Conservation (phyloP, 2,888 invertebrate genomes). For the Trilocha varians region DNA sequence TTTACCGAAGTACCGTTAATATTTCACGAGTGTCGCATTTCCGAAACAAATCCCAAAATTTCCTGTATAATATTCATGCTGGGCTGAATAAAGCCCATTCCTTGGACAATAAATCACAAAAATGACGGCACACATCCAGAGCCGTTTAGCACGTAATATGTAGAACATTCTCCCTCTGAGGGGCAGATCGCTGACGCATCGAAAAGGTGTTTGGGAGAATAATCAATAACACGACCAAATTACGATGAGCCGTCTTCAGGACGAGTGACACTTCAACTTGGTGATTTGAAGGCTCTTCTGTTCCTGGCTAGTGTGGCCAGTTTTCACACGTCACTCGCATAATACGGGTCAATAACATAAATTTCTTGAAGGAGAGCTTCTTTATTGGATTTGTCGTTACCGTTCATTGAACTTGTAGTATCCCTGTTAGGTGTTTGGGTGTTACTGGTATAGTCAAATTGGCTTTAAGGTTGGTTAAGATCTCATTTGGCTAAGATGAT, state of each 20-base stretch:
- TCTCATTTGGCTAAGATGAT: too few relatives aligned
- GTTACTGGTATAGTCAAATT: too few relatives aligned
- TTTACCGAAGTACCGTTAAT: not conserved
- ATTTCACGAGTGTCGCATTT: not conserved
- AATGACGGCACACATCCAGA: conserved; percentile 37
- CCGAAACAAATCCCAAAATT: not conserved
- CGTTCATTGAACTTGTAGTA: conserved; percentile 50
- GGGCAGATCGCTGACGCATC: conserved; percentile 56
- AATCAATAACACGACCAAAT: conserved; percentile 56
- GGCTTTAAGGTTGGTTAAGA: too few relatives aligned
- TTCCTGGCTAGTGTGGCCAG: conserved; percentile 34
- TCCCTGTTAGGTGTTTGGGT: too few relatives aligned
- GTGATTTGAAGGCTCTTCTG: conserved; percentile 30
- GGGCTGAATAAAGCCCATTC: not conserved
- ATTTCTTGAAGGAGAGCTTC: conserved; percentile 58
- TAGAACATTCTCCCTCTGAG: conserved; percentile 41
- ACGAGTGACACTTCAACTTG: conserved; percentile 10
- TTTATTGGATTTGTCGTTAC: conserved; percentile 64
- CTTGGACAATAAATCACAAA: conserved; percentile 32
- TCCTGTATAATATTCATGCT: not conserved
- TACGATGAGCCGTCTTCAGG: conserved; percentile 24
- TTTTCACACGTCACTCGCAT: conserved; percentile 56
- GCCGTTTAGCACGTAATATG: conserved; percentile 56
- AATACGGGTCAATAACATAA: conserved; percentile 69
- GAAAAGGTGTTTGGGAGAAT: conserved; percentile 57